Percentiles rank a stretch among this genome's conserved stretches.
These are phyloP conservation scores for Chironomus striatipennis DNA, from an alignment of 1,140 invertebrate species.

Conservation along the genomic window DNA sequence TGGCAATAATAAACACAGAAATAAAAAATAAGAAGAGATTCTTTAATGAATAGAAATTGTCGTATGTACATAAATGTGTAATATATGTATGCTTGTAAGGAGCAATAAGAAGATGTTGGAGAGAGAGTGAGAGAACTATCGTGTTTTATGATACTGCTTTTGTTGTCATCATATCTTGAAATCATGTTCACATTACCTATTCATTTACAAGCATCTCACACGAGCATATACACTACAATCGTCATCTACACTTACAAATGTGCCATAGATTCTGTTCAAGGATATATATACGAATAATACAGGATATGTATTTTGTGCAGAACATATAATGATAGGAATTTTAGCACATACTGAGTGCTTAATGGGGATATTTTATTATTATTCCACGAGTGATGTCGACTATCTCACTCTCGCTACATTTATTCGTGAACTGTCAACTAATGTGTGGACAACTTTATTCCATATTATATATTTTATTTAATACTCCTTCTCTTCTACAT, in stretches of 20 bases:
- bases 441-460: background rate
- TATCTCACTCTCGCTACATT: background rate
- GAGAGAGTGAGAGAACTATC: background rate
- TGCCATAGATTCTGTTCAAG: too few relatives aligned
- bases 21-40: background rate
- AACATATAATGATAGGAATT: background rate
- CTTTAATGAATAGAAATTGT: slow-evolving; percentile 14
- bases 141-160: slow-evolving; percentile 3
- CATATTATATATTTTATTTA: too few relatives aligned
- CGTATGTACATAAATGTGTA: background rate
- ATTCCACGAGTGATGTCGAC: slow-evolving; percentile 17
- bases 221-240: background rate
- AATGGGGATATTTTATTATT: slow-evolving; percentile 19
- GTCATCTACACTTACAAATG: background rate
- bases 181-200: slow-evolving; percentile 14
- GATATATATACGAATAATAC: too few relatives aligned
- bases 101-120: background rate
- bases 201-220: background rate
- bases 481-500: too few relatives aligned
- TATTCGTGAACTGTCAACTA: background rate
- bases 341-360: background rate
- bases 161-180: background rate
- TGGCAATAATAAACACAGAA: slow-evolving; percentile 1
- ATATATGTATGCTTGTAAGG: background rate
- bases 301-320: background rate